These are phyloP conservation scores for Oxyruncus cristatus DNA, from an alignment of 2,113 vertebrate genomes.

Conservation along the genomic window DNA sequence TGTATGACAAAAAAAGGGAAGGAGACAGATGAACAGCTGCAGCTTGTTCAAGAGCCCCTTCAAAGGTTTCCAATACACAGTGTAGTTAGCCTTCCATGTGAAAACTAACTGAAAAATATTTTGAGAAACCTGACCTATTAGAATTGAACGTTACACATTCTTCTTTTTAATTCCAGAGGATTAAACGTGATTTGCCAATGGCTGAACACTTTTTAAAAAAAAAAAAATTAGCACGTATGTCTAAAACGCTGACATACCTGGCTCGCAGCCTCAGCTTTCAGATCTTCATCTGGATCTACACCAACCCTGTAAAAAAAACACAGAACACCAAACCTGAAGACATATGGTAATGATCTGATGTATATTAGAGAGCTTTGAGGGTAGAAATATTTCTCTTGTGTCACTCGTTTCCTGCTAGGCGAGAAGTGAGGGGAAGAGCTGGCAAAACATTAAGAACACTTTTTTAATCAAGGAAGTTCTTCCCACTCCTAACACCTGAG, in stretches of 20 bases:
- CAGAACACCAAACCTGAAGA: not conserved
- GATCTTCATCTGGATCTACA: conserved; percentile 74
- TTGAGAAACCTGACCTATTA: not conserved
- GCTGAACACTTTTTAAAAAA: not conserved
- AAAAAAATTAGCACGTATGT: too few species aligned
- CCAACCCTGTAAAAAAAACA: conserved; percentile 70
- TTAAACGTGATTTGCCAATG: not conserved
- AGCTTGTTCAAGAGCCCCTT: not conserved
- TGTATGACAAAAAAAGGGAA: not conserved
- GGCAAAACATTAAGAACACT: not conserved
- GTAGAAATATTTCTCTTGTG: not conserved
- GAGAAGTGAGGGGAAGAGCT: not conserved
- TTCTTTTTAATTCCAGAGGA: not conserved
- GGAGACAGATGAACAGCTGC: not conserved
- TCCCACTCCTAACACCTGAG: not conserved
- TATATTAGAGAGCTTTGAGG: not conserved
- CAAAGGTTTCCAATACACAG: not conserved
- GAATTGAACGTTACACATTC: not conserved
- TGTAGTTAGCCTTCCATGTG: not conserved
- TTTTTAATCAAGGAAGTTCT: not conserved
- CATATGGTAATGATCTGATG: not conserved
- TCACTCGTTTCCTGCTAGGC: not conserved
- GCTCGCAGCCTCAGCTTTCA: conserved; percentile 54
- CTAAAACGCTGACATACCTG: conserved; percentile 72
- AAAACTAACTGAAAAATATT: not conserved